Percentiles rank a stretch among this genome's conserved stretches.
These are phyloP conservation scores for Pomatostomus ruficeps DNA, from an alignment of 2,113 vertebrate genomes.

Conservation along the genomic window DNA sequence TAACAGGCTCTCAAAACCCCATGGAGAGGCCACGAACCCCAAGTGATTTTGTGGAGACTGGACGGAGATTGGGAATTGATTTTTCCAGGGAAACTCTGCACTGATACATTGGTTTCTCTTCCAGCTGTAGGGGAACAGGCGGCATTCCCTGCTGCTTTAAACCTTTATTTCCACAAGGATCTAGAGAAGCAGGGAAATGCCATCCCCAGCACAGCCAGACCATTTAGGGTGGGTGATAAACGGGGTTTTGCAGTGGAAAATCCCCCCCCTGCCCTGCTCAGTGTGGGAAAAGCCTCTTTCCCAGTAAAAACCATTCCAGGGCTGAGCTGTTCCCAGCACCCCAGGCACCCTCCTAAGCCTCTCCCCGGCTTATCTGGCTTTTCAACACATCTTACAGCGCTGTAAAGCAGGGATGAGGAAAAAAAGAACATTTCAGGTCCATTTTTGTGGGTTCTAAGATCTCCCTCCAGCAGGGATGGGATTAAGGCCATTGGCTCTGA, in stretches of 20 bases:
- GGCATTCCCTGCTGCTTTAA: not conserved
- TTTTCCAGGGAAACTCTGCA: not conserved
- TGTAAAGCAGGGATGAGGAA: not conserved
- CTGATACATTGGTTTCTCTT: not conserved
- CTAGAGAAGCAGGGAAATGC: not conserved
- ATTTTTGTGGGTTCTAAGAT: not conserved
- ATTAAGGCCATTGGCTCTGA: not conserved
- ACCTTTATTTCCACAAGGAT: not conserved
- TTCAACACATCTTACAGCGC: not conserved
- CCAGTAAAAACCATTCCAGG: not conserved
- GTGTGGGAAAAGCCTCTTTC: not conserved
- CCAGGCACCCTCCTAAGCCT: not conserved
- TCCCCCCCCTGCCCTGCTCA: not conserved
- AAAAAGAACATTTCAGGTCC: not conserved
- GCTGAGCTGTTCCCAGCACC: not conserved
- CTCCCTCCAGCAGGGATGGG: not conserved
- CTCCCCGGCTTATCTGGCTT: not conserved
- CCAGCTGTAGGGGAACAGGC: accelerated
- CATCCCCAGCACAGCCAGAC: accelerated
- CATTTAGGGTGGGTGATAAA: not conserved
- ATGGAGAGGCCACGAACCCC: not conserved
- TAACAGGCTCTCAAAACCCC: not conserved
- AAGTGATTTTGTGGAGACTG: not conserved
- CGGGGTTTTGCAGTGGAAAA: not conserved
- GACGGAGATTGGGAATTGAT: too few species aligned